Evolutionary conservation across 2,113 vertebrate genomes (phyloP), one percentile per base, ranked within the genome.

Genomic region (Peromyscus leucopus): DNA sequence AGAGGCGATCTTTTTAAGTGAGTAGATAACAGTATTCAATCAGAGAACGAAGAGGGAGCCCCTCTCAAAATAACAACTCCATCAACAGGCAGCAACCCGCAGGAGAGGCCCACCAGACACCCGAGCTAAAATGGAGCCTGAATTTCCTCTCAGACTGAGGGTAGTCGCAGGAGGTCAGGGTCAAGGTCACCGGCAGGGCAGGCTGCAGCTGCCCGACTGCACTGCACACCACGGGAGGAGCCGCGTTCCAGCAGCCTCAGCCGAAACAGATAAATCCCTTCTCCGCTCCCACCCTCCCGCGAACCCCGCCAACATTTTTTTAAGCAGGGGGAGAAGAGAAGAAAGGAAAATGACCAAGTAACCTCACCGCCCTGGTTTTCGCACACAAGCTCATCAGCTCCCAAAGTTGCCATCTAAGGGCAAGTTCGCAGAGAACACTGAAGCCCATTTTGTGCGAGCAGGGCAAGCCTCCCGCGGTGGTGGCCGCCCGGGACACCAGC

Each of bases 81-180:
- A 96, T 83, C 91, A 82, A 91, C 76, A 97, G 95, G 89, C 63
- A 91, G 79, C 63, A 65, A 94, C n/a, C 83, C 86, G 79, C 97
- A 75, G 91, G 79, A 95, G 82, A 97, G 97, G 98, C 97, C 98
- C 98, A 96, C 97, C 93, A 91, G 94, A 96, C 95, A 95, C 96
- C 72, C 11, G 96, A 99, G 97, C 98, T 98, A 99, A 99, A 98
- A 99, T 99, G 98, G 98, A 99, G 98, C 98, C 98, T 95, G 98
- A 97, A 98, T 98, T 98, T 98, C 98, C 98, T 98, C 97, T 95
- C 97, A 96, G 97, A 97, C 98, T 15, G 96, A 98, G 98, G 98
- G 98, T 96, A 98, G 98, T 96, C 89, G 96, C 98, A 90, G 94
- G 98, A 98, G 98, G 98, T 98, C 98, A 97, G 98, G 98, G 98